Conservation (phyloP, 2,113 vertebrate genomes). For the Lota lota region DNA sequence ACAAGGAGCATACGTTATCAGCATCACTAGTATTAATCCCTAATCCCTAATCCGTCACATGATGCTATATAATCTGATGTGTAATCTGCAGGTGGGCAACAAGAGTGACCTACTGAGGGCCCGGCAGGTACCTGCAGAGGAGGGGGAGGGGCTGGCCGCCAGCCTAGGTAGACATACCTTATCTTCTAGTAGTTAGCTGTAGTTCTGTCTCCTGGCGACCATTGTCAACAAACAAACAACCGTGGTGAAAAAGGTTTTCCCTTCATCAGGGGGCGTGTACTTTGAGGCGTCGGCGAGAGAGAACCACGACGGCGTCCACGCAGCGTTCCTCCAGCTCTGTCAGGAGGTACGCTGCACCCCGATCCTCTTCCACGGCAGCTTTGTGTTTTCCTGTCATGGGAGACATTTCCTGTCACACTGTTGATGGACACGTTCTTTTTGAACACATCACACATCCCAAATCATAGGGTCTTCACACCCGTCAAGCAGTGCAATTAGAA, state of each 20-base stretch:
- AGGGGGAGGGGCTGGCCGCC: slow-evolving; percentile 80
- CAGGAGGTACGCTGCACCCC: slow-evolving; percentile 71
- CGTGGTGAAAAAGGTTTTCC: not conserved
- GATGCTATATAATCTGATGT: slow-evolving; percentile 23
- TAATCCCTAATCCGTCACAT: not conserved
- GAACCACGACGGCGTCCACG: slow-evolving; percentile 81
- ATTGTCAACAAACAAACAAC: not conserved
- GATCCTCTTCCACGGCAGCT: too few relatives aligned
- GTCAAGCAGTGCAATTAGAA: too few relatives aligned
- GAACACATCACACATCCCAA: too few relatives aligned
- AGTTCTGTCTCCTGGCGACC: not conserved
- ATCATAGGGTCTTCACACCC: too few relatives aligned
- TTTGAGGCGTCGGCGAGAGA: slow-evolving; percentile 89
- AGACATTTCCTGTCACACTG: too few relatives aligned
- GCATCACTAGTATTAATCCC: too few relatives aligned
- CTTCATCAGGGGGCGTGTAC: slow-evolving; percentile 69
- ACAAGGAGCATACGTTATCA: too few relatives aligned
- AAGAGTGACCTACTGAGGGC: slow-evolving; percentile 88
- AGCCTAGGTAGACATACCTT: slow-evolving; percentile 69
- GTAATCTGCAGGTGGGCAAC: slow-evolving; percentile 80
- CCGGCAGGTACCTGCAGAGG: slow-evolving; percentile 81
- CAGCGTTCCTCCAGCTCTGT: slow-evolving; percentile 86
- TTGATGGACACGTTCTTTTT: too few relatives aligned
- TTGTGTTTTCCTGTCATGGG: too few relatives aligned
- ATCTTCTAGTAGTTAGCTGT: not conserved